Base-by-base conservation (phyloP, 92 coral and sea anemone genomes). In the Umimayanthus kanabou region DNA sequence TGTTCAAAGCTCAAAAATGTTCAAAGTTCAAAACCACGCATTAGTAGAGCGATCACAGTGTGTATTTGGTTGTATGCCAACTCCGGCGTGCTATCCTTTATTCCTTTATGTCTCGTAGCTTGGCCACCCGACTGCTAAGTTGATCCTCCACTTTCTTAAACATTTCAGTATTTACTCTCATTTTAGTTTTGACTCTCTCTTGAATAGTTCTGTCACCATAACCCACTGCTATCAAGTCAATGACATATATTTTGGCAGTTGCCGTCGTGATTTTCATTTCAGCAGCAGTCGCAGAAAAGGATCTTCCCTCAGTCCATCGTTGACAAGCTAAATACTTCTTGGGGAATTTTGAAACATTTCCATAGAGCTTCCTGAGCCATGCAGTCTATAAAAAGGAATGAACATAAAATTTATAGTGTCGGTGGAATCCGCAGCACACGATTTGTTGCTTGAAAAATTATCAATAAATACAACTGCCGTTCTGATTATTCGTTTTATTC, bases 401-500 rank as follows among this genome's bases (percentile, higher is more conserved):
- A 55, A 55, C 83, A 79, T 15, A 79, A 50, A 11, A 7, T 0
- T 79, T 55, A 79, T 50, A 53, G 55, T 49, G 25, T 53, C 70
- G n/a, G 43, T 79, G 65, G 83, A 79, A 79, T 79, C 83, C 67
- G 43, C 83, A 26, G 70, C 70, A 79, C 83, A 53, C 83, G 47
- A 53, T 18, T 55, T 79, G 83, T 79, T 25, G 26, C 83, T 79
- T 55, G 47, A 79, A 79, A 53, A 79, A 79, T 53, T 25, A 25
- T 53, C 83, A 79, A 79, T 53, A 79, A 79, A 79, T 79, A 79
- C 47, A 79, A 79, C 83, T 79, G 83, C 64, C 81, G 39, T 77
- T 77, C 58, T 45, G 81, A 39, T 6, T 47, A 16, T 77, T 43
- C 58, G 81, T 77, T 77, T 77, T 47, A 77, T 77, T 77, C 58